Evolutionary conservation across 2,797 vertebrate species (phyloP), one percentile per base, ranked within the genome.

Genomic region (Sparidentex hasta): DNA sequence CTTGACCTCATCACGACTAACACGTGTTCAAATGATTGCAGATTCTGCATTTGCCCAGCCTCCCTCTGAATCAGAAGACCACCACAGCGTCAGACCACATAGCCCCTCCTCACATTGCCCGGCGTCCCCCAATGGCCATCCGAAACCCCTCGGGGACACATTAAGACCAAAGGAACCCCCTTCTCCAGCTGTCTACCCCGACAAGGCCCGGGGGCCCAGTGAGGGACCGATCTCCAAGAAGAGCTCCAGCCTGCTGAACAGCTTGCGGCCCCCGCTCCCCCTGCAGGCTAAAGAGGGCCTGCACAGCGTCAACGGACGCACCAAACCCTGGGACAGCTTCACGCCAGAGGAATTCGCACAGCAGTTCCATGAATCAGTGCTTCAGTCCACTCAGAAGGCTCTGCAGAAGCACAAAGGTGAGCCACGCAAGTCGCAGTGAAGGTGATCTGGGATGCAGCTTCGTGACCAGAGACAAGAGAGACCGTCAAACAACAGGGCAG

Each of bases 371-470:
- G 98, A 99, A 85, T 99, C 98, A 0, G 98, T 99, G 86, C 95
- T 99, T 84, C 98, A 99, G 95, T 99, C 98, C 78, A 99, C 98
- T 0, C 98, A 99, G 95, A 99, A 98, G 88, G 97, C 98, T 4
- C 88, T 99, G 91, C 98, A 99, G 95, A 99, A 98, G 94, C 97
- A 98, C 90, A 99, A 98, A 98, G 97, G 98, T 98, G 89, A 68
- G 65, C 1, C 1, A 2, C 50, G 67, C 33, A 47, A 41, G 48
- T 1, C 2, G 3, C 1, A 1, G 18, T 2, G 14, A 20, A 11
- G 20, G n/a, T 54, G 13, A 17, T 27, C 27, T 41, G 12, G 3
- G 21, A 54, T 66, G 25, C 67, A 62, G 33, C 11, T 64, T 5
- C 17, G 33, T 41, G 51, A 41, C 1, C 1, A 23, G 29, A 13